Percentiles rank a stretch among this genome's conserved stretches.
Evolutionary conservation across 2,888 invertebrate species (phyloP).

Genomic region (Tipula unca): DNA sequence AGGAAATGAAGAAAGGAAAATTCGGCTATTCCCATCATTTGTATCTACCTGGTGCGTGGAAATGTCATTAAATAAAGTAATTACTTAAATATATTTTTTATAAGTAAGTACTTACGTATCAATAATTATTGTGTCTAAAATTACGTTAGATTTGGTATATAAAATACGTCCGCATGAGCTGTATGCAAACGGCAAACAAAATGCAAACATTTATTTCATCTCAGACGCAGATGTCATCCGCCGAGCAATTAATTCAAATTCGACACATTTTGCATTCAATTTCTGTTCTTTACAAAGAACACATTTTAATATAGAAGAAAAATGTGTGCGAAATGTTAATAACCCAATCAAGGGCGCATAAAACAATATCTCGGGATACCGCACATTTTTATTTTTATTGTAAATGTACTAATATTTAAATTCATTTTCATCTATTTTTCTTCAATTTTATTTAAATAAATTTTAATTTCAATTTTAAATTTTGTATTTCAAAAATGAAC

Average conservation of each 20-base stretch:
- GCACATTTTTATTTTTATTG: neutral
- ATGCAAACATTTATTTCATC: neutral
- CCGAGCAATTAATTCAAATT: neutral
- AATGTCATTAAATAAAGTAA: neutral
- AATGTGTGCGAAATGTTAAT: conserved; percentile 2
- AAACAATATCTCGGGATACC: neutral
- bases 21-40: neutral
- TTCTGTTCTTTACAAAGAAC: neutral
- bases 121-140: too few relatives aligned
- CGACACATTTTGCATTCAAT: neutral
- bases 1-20: neutral
- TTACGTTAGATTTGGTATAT: too few relatives aligned
- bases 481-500: neutral
- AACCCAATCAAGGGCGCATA: neutral
- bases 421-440: neutral
- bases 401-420: neutral
- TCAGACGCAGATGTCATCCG: neutral
- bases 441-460: too few relatives aligned
- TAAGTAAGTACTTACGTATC: too few relatives aligned
- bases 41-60: neutral
- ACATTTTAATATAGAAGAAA: neutral
- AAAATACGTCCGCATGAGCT: too few relatives aligned
- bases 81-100: too few relatives aligned
- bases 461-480: neutral
- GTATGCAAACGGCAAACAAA: too few relatives aligned